A percentile compares a stretch with the other conserved stretches of the same genome.
Conservation (phyloP, 2,113 vertebrate genomes). For the Aphyosemion australe region DNA sequence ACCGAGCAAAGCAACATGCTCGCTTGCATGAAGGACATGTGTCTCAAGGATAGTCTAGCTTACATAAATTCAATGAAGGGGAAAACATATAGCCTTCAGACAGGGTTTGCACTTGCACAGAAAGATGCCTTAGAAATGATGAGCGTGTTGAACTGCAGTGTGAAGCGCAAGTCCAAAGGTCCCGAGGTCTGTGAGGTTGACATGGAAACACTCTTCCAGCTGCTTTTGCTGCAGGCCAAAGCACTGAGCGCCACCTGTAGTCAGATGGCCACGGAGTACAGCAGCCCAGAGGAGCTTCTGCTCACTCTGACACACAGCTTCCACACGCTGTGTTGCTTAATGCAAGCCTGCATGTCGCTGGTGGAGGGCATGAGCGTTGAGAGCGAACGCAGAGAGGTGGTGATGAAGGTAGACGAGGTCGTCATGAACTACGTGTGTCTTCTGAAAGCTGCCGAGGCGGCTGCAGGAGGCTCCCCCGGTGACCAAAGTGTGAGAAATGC, state of each 20-base stretch:
- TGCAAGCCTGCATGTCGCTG: conserved; percentile 93
- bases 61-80: conserved; percentile 87
- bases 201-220: conserved; percentile 84
- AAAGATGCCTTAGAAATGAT: conserved; percentile 93
- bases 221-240: conserved; percentile 88
- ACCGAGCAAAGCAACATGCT: conserved; percentile 62
- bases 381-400: conserved; percentile 84
- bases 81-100: conserved; percentile 87
- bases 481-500: conserved; percentile 86
- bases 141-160: conserved; percentile 84
- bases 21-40: conserved; percentile 73
- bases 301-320: conserved; percentile 94
- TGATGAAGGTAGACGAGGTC: conserved; percentile 87
- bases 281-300: conserved; percentile 91
- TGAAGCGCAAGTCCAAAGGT: conserved; percentile 60
- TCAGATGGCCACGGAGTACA: conserved; percentile 88
- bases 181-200: conserved; percentile 77
- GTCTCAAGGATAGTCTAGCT: conserved; percentile 82
- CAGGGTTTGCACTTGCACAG: conserved; percentile 88
- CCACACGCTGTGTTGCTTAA: conserved; percentile 92
- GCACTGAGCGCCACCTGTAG: conserved; percentile 90
- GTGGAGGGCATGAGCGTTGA: conserved; percentile 87
- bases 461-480: conserved; percentile 80
- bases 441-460: conserved; percentile 86
- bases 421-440: conserved; percentile 91